These are phyloP conservation scores for Chrysaora quinquecirrha DNA, from an alignment of 30 jellyfish, hydroid and myxozoan genomes.

Conservation along the genomic window DNA sequence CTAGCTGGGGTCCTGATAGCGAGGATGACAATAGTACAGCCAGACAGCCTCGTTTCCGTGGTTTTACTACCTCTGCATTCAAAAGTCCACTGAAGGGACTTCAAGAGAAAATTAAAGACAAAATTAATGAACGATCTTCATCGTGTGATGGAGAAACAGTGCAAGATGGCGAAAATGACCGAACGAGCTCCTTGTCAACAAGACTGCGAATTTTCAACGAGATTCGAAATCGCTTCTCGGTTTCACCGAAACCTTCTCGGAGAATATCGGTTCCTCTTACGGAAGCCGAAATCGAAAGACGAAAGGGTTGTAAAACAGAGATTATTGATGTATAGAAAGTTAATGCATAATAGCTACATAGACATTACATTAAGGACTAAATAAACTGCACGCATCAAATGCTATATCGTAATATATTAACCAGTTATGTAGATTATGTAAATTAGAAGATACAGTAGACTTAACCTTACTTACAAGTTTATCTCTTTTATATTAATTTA, in stretches of 20 bases:
- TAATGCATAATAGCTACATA: too few species aligned
- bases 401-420: too few species aligned
- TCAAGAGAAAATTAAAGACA: constrained; percentile 66
- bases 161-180: constrained; percentile 27
- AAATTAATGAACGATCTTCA: constrained; percentile 33
- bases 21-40: constrained; percentile 17
- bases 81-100: constrained; percentile 58
- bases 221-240: constrained; percentile 45
- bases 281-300: constrained; percentile 69
- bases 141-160: constrained; percentile 24
- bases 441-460: too few species aligned
- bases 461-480: too few species aligned
- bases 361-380: too few species aligned
- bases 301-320: constrained; percentile 78
- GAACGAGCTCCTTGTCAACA: background rate
- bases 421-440: too few species aligned
- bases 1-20: constrained; percentile 58
- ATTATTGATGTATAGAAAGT: constrained; percentile 61
- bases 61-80: constrained; percentile 20
- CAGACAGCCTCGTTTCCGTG: constrained; percentile 12
- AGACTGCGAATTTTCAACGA: constrained; percentile 48
- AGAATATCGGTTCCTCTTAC: constrained; percentile 14
- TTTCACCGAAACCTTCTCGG: constrained; percentile 46
- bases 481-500: too few species aligned
- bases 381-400: too few species aligned